phyloP scores from a whole-genome alignment of 2,888 invertebrate genomes.

The Imbricaverruca yamaguchii region DNA sequence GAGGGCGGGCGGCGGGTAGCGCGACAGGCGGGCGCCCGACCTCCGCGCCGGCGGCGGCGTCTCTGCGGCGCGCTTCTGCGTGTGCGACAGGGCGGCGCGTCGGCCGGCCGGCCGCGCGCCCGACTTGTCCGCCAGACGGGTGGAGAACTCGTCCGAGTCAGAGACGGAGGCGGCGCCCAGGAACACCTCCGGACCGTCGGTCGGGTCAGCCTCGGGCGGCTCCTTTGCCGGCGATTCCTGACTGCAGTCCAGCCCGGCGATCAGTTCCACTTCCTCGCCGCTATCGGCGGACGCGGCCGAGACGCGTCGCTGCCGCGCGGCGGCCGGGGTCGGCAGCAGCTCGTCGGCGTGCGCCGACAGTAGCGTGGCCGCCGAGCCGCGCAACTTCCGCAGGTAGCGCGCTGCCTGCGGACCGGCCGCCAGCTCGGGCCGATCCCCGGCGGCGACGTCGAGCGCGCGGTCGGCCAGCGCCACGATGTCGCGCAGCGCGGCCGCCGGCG shows the following conservation, averaged over 20 bases:
- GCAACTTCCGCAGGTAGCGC: background rate
- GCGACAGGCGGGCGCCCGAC: background rate
- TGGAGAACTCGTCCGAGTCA: background rate
- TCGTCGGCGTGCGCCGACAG: background rate
- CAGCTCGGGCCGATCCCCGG: background rate
- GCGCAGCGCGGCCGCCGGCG: background rate
- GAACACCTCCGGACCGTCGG: background rate
- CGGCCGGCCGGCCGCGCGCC: background rate
- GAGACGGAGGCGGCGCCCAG: background rate
- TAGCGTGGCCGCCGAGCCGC: background rate
- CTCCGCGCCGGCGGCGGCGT: slow-evolving; percentile 2
- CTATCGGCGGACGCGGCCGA: background rate
- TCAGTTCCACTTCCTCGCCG: background rate
- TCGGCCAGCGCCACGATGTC: background rate
- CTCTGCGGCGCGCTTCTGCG: background rate
- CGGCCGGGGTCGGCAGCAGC: background rate
- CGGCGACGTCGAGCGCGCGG: background rate
- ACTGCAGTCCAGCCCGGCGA: background rate
- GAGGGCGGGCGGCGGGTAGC: background rate
- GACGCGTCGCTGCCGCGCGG: background rate
- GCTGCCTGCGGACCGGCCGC: background rate
- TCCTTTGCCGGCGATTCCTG: background rate
- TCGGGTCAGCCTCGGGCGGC: background rate
- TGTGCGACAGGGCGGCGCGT: background rate
- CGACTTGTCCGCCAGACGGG: background rate